These are phyloP conservation scores for Microcebus murinus DNA, from an alignment of 2,113 vertebrate species.

Conservation along the genomic window DNA sequence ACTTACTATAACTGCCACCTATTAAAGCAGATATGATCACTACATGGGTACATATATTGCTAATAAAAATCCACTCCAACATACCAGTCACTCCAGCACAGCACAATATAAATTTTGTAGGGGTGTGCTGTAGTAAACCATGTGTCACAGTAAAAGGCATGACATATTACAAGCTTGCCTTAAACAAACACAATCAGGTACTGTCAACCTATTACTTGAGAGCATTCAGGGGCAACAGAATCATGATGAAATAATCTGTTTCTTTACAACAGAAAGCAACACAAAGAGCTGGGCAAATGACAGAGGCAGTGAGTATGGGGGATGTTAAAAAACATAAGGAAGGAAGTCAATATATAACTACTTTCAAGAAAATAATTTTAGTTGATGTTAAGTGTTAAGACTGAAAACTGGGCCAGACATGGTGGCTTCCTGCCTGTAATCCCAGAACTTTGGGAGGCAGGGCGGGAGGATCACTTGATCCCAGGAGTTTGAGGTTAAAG, in stretches of 20 bases:
- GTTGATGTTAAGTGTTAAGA: not conserved
- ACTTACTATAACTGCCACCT: slow-evolving; percentile 13
- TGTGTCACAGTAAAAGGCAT: not conserved
- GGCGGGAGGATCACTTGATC: too few relatives aligned
- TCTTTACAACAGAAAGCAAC: not conserved
- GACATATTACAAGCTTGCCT: not conserved
- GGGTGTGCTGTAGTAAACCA: not conserved
- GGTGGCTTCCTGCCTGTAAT: too few relatives aligned
- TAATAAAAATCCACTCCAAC: slow-evolving; percentile 54
- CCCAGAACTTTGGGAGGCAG: too few relatives aligned
- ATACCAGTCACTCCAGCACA: slow-evolving; percentile 18
- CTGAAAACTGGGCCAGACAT: not conserved
- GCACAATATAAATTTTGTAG: slow-evolving; percentile 34
- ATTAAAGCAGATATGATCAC: slow-evolving; percentile 52
- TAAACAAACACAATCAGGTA: not conserved
- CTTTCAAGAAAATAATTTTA: not conserved
- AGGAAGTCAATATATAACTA: not conserved
- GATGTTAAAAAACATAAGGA: not conserved
- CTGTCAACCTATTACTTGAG: not conserved
- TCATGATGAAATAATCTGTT: not conserved
- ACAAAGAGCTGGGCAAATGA: not conserved
- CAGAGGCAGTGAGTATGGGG: not conserved
- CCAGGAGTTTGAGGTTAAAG: too few relatives aligned
- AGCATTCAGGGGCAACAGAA: not conserved
- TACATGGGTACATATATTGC: not conserved